Evolutionary conservation across 2,888 invertebrate genomes (phyloP).

Genomic region (Lottia scabra): DNA sequence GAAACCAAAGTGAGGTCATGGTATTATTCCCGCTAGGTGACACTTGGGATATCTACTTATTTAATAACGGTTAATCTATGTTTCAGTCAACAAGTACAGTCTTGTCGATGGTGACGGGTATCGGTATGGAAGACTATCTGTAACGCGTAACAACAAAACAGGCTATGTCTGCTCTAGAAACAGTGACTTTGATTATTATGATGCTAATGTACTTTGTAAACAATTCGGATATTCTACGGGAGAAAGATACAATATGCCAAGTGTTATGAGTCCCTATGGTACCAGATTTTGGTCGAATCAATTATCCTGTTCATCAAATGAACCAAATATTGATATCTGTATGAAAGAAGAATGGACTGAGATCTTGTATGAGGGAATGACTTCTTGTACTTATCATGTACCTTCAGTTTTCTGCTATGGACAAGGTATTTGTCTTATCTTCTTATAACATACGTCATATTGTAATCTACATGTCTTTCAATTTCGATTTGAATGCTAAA

Average conservation of each 20-base stretch:
- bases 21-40: too few species aligned
- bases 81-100: neutral
- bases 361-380: neutral
- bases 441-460: too few species aligned
- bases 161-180: neutral
- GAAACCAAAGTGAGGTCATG: too few species aligned
- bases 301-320: neutral
- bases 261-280: neutral
- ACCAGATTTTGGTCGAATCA: neutral
- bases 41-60: neutral
- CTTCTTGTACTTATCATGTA: neutral
- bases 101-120: neutral
- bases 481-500: too few species aligned
- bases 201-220: neutral
- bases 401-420: constrained; percentile 1
- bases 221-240: neutral
- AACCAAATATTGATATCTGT: neutral
- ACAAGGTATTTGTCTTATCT: neutral
- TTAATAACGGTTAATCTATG: neutral
- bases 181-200: neutral
- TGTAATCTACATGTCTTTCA: too few species aligned
- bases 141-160: neutral
- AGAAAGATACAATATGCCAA: neutral
- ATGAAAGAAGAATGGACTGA: neutral
- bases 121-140: neutral